phyloP scores from a whole-genome alignment of 2,797 vertebrate species.

The Taenioides sp. region DNA sequence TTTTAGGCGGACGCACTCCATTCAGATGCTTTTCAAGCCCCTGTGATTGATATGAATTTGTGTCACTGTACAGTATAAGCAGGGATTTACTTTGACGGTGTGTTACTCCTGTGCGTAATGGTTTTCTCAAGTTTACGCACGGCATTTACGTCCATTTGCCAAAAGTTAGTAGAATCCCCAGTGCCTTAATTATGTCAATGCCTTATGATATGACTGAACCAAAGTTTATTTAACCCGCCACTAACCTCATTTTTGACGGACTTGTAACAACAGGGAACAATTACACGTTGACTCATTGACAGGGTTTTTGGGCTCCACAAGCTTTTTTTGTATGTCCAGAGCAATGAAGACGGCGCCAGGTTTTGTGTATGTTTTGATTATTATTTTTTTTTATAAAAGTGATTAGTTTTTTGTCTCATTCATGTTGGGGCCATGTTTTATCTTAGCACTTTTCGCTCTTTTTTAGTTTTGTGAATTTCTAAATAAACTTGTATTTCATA shows the following conservation, averaged over 20 bases:
- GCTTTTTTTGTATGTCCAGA: slow-evolving; percentile 56
- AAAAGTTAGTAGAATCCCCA: slow-evolving; percentile 32
- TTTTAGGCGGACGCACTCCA: slow-evolving; percentile 43
- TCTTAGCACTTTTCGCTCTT: slow-evolving; percentile 80
- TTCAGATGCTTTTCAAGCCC: slow-evolving; percentile 54
- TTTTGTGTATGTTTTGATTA: slow-evolving; percentile 67
- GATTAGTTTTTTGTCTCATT: slow-evolving; percentile 72
- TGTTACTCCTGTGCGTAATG: slow-evolving; percentile 48
- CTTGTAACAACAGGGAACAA: slow-evolving; percentile 38
- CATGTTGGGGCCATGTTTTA: slow-evolving; percentile 78
- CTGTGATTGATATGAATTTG: slow-evolving; percentile 43
- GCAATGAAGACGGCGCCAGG: slow-evolving; percentile 65
- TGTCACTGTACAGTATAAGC: slow-evolving; percentile 34
- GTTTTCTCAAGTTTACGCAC: slow-evolving; percentile 49
- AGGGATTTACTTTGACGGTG: slow-evolving; percentile 37
- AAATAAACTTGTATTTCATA: slow-evolving; percentile 81
- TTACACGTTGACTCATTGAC: slow-evolving; percentile 45
- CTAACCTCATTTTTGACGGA: slow-evolving; percentile 24
- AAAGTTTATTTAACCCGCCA: slow-evolving; percentile 29
- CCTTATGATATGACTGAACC: slow-evolving; percentile 41
- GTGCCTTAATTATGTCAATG: slow-evolving; percentile 32
- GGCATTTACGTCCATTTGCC: slow-evolving; percentile 23
- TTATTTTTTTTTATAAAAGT: slow-evolving; percentile 66
- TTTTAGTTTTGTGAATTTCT: slow-evolving; percentile 78
- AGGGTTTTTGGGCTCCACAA: slow-evolving; percentile 50